Evolutionary conservation across 2,888 invertebrate species (phyloP).

Genomic region (Amphipyra berbera): DNA sequence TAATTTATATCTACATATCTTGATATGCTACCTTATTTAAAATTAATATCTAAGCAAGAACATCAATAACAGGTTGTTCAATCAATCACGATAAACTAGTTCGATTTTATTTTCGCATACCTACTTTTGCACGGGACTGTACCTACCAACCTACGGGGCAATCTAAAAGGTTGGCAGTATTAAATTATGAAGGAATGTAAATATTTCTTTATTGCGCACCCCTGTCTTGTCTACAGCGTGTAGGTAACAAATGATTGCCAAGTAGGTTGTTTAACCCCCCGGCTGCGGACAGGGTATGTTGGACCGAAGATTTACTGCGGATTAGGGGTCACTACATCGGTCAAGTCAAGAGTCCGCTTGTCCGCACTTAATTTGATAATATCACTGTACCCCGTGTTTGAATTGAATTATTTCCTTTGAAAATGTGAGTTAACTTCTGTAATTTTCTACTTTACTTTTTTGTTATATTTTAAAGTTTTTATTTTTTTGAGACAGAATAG

Average conservation of each 20-base stretch:
- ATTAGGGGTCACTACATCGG: conserved; percentile 88
- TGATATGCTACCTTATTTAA: conserved; percentile 6
- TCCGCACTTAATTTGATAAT: conserved; percentile 82
- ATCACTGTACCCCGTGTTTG: conserved; percentile 68
- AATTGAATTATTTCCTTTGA: conserved; percentile 70
- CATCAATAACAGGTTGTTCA: conserved; percentile 42
- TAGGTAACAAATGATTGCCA: conserved; percentile 87
- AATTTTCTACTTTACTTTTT: not conserved
- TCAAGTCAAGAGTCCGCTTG: conserved; percentile 85
- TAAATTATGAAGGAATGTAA: conserved; percentile 64
- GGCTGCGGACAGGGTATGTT: conserved; percentile 67
- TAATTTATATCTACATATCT: not conserved
- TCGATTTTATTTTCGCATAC: conserved; percentile 38
- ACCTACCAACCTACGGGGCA: conserved; percentile 9
- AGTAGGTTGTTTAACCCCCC: conserved; percentile 86
- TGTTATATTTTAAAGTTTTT: not conserved
- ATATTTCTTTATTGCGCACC: conserved; percentile 66
- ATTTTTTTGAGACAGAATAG: no score
- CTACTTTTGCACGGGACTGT: conserved; percentile 21
- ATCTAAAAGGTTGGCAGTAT: conserved; percentile 46
- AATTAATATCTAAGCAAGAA: conserved; percentile 30
- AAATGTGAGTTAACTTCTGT: conserved; percentile 10
- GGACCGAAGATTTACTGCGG: conserved; percentile 87
- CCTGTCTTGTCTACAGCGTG: conserved; percentile 76
- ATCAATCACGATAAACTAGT: conserved; percentile 43